Evolutionary conservation across 2,797 vertebrate species (phyloP).

Genomic region (Neosilurus mollespiculum): DNA sequence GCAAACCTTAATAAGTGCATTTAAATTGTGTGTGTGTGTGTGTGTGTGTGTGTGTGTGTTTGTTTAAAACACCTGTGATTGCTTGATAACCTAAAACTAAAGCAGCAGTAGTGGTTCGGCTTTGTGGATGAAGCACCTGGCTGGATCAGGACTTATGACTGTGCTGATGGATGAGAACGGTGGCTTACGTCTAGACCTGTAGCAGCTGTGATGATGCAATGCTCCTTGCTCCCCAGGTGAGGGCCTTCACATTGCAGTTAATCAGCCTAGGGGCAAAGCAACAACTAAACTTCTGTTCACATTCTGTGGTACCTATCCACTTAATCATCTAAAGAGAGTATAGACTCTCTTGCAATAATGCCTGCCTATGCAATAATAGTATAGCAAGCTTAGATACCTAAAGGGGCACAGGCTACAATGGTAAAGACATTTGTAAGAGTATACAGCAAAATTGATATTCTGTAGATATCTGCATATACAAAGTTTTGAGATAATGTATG

Average conservation of each 20-base stretch:
- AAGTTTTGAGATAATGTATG: not conserved
- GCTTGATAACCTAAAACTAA: conserved; percentile 19
- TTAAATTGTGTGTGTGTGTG: not conserved
- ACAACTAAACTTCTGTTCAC: not conserved
- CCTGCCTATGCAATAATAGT: not conserved
- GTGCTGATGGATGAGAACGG: conserved; percentile 15
- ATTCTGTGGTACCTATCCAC: not conserved
- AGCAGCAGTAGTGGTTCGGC: not conserved
- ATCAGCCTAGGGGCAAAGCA: not conserved
- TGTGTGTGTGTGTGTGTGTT: conserved; percentile 20
- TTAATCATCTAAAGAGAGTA: too few relatives aligned
- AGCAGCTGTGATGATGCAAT: conserved; percentile 28
- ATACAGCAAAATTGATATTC: not conserved
- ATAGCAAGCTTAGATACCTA: not conserved
- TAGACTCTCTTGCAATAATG: too few relatives aligned
- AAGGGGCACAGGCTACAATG: not conserved
- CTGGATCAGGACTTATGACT: conserved; percentile 22
- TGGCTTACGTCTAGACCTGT: conserved; percentile 24
- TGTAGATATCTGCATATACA: not conserved
- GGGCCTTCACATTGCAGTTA: conserved; percentile 7
- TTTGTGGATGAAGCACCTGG: conserved; percentile 28
- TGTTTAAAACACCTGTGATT: conserved; percentile 18
- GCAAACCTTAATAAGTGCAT: not conserved
- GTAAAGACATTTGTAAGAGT: not conserved
- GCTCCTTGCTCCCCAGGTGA: conserved; percentile 29